Evolutionary conservation across 2,113 vertebrate genomes (phyloP), one percentile per base, ranked within the genome.

Genomic region (Eonycteris spelaea): DNA sequence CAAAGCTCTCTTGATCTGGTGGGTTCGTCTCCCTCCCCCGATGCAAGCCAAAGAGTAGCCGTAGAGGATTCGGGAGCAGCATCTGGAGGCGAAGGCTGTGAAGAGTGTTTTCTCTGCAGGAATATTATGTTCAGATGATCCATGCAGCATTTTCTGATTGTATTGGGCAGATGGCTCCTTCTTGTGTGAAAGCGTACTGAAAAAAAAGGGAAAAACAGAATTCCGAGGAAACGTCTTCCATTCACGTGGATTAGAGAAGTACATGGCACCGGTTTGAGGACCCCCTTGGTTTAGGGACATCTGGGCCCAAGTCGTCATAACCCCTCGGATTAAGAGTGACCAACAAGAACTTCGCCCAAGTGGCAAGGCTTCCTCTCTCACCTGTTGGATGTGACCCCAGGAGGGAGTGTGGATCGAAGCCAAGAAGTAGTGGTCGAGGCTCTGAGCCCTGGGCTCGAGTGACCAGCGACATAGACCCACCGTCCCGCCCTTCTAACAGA

Each of bases 401-500:
- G 26, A 73, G 65, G 71, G 55, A 57, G 28, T 65, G 82, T 91
- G 78, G 77, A 33, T 12, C 51, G 55, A 45, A 51, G 48, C 74
- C 30, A 14, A 38, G 43, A 88, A 22, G 21, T 57, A 0, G 19
- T 43, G 4, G n/a, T 35, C 3, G 22, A 11, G 33, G 38, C 45
- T 35, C n/a, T 35, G 33, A 61, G n/a, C 90, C 22, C 12, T 5
- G 5, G 26, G 51, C 38, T 53, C 40, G 67, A 45, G n/a, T 22
- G 35, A 22, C 2, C 7, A 7, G 57, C 10, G 1, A 2, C 3
- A 1, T 5, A n/a, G 65, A 33, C 57, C 45, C 28, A 14, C 30
- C 7, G 12, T 53, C 21, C 53, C 19, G n/a, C 51, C 35, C 19
- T 43, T 57, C 19, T n/a, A 1, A 8, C 30, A 59, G 33, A 74